phyloP scores from a whole-genome alignment of 2,113 vertebrate genomes.

The Menura novaehollandiae region DNA sequence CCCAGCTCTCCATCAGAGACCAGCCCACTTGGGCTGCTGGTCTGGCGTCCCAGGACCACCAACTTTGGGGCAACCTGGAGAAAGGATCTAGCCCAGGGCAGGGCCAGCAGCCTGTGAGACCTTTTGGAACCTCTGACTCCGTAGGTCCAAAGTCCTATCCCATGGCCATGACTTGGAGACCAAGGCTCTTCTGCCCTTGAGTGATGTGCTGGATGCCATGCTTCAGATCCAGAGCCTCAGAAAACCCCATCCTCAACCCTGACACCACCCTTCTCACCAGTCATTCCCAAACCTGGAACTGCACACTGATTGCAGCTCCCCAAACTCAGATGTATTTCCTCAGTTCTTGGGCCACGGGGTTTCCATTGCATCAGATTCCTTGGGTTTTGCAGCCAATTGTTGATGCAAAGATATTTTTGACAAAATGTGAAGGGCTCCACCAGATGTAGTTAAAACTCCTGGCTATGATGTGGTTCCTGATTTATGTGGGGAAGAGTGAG shows the following conservation, averaged over 20 bases:
- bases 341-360: rapidly evolving
- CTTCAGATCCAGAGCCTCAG: not conserved
- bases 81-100: not conserved
- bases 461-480: not conserved
- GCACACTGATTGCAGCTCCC: not conserved
- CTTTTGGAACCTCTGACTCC: not conserved
- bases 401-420: not conserved
- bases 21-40: not conserved
- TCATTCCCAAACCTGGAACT: not conserved
- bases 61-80: not conserved
- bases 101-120: not conserved
- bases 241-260: not conserved
- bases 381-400: not conserved
- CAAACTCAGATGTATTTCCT: not conserved
- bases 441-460: not conserved
- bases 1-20: not conserved
- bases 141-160: not conserved
- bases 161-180: not conserved
- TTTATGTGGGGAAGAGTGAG: not conserved
- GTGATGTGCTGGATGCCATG: not conserved
- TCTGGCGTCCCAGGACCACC: not conserved
- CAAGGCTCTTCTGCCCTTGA: not conserved
- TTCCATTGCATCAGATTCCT: not conserved
- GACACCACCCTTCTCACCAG: too few relatives aligned
- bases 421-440: not conserved